Percentiles rank a stretch among this genome's conserved stretches.
phyloP scores from a whole-genome alignment of 2,888 invertebrate genomes.

The Liposcelis brunnea region DNA sequence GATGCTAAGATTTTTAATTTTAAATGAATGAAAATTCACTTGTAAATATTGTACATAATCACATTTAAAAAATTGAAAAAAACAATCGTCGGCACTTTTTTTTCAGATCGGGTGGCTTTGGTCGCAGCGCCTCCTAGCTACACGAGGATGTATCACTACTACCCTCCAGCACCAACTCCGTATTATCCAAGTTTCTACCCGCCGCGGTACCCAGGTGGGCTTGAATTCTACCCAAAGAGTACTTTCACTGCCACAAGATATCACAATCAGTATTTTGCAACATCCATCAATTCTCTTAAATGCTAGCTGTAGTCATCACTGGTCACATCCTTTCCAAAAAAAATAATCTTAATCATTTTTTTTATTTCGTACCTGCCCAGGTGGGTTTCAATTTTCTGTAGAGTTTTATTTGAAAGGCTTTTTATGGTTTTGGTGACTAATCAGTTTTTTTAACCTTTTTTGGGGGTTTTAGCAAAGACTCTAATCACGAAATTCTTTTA shows the following conservation, averaged over 20 bases:
- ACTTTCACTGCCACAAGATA: slow-evolving; percentile 7
- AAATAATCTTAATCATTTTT: background rate
- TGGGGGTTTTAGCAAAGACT: no score
- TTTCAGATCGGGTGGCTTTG: slow-evolving; percentile 45
- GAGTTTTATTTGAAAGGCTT: no score
- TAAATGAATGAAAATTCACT: no score
- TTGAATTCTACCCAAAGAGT: slow-evolving; percentile 5
- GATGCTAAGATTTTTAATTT: no score
- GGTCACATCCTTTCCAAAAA: background rate
- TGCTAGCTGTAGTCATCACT: slow-evolving; percentile 1
- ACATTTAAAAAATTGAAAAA: no score
- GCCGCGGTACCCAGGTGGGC: slow-evolving; percentile 28
- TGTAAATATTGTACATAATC: background rate
- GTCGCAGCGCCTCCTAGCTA: slow-evolving; percentile 42
- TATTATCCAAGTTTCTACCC: slow-evolving; percentile 20
- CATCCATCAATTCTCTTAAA: slow-evolving; percentile 3
- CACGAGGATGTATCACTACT: slow-evolving; percentile 42
- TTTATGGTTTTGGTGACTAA: no score
- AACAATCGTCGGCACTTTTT: slow-evolving; percentile 12
- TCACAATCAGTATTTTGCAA: slow-evolving; percentile 3
- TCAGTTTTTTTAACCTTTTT: no score
- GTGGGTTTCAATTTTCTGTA: slow-evolving; percentile 12
- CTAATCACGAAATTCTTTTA: no score
- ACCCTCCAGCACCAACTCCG: slow-evolving; percentile 24
- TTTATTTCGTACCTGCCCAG: slow-evolving; percentile 11